Conservation (phyloP, 2,113 vertebrate genomes). For the Halcyon senegalensis region DNA sequence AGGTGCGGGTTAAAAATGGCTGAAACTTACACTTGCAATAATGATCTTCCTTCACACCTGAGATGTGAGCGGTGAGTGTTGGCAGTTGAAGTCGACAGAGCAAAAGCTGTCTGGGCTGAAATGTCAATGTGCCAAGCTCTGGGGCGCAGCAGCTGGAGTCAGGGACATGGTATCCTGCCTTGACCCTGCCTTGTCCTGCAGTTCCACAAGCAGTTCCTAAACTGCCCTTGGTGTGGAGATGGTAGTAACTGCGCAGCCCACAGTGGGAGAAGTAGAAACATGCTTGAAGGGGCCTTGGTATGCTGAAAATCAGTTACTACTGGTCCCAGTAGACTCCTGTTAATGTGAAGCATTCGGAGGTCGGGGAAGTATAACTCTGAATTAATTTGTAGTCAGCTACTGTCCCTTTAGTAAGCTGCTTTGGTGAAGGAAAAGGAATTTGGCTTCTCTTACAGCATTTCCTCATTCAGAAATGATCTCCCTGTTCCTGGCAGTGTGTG, state of each 20-base stretch:
- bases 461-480: background rate
- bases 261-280: accelerated
- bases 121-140: background rate
- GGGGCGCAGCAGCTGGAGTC: background rate
- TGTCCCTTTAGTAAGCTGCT: no score
- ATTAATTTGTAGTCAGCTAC: accelerated
- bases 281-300: background rate
- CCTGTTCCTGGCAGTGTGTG: no score
- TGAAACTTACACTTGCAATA: background rate
- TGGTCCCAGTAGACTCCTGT: no score
- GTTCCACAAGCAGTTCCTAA: background rate
- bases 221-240: accelerated
- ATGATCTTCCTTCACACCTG: background rate
- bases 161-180: accelerated
- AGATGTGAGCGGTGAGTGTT: accelerated
- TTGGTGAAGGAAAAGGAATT: background rate
- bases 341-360: background rate
- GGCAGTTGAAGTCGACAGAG: background rate
- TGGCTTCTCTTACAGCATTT: background rate
- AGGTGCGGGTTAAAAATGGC: background rate
- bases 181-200: background rate
- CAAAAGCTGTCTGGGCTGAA: background rate
- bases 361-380: accelerated
- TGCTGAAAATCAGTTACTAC: background rate
- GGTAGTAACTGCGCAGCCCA: background rate